phyloP scores from a whole-genome alignment of 1,140 invertebrate species.

The Nasonia vitripennis region DNA sequence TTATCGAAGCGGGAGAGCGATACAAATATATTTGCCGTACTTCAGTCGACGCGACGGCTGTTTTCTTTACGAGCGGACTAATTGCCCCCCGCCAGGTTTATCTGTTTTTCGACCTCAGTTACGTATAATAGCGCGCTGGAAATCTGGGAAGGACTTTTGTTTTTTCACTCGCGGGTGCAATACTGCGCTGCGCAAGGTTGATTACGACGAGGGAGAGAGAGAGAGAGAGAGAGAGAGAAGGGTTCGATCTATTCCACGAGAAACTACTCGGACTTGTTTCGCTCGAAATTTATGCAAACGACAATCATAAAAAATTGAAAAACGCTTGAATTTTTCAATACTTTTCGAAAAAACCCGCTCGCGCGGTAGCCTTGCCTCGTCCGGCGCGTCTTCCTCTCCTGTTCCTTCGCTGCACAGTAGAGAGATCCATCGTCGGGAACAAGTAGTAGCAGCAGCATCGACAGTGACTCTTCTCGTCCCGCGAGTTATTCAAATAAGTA shows the following conservation, averaged over 20 bases:
- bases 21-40: neutral
- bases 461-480: neutral
- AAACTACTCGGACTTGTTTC: neutral
- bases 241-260: no score
- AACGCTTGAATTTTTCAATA: neutral
- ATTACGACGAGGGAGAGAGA: no score
- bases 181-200: no score
- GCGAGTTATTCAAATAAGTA: constrained; percentile 44
- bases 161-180: neutral
- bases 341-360: neutral
- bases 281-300: constrained; percentile 23
- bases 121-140: neutral
- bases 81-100: constrained; percentile 6
- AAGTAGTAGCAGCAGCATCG: neutral
- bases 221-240: no score
- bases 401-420: neutral
- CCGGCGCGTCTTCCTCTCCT: neutral
- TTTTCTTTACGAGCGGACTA: neutral
- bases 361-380: neutral
- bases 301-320: no score
- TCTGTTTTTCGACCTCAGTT: constrained; percentile 27
- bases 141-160: constrained; percentile 1
- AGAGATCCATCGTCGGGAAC: neutral
- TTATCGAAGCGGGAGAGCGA: neutral
- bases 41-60: no score